These are phyloP conservation scores for Platerodrilus igneus DNA, from an alignment of 2,888 invertebrate species.

Conservation along the genomic window DNA sequence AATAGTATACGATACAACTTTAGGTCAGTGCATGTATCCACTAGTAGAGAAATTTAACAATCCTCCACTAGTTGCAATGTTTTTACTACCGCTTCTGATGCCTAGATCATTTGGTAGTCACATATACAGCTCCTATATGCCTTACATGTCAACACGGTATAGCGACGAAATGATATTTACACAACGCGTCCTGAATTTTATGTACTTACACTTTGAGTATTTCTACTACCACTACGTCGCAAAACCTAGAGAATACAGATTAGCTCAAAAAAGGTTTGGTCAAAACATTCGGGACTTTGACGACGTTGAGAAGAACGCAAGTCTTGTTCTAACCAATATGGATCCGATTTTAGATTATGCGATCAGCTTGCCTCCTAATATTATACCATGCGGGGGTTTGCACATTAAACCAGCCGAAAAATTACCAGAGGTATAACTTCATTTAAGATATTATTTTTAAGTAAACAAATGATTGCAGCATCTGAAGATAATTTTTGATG, in stretches of 20 bases:
- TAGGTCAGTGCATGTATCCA: constrained; percentile 27
- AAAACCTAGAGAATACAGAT: constrained; percentile 20
- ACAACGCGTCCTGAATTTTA: constrained; percentile 30
- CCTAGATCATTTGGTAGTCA: constrained; percentile 33
- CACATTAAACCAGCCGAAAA: constrained; percentile 34
- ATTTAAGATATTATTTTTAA: constrained; percentile 1
- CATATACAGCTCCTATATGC: constrained; percentile 32
- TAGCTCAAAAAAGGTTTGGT: constrained; percentile 31
- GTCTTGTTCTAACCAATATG: constrained; percentile 36
- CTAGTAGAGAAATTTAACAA: constrained; percentile 28
- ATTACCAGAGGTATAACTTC: constrained; percentile 38
- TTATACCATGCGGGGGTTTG: constrained; percentile 42
- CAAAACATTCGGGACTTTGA: constrained; percentile 28
- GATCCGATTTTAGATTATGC: constrained; percentile 36
- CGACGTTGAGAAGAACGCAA: constrained; percentile 32
- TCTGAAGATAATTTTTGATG: constrained; percentile 29
- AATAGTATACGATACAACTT: constrained; percentile 27
- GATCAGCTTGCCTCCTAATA: constrained; percentile 39
- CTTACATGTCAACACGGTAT: constrained; percentile 26
- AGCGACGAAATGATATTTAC: constrained; percentile 29
- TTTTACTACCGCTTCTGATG: too few relatives aligned
- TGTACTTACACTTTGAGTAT: constrained; percentile 17
- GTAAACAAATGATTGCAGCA: too few relatives aligned
- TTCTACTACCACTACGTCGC: constrained; percentile 17
- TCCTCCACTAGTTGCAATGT: constrained; percentile 25